Percentiles rank a stretch among this genome's conserved stretches.
These are phyloP conservation scores for Thymallus thymallus DNA, from an alignment of 2,113 vertebrate genomes.

Conservation along the genomic window DNA sequence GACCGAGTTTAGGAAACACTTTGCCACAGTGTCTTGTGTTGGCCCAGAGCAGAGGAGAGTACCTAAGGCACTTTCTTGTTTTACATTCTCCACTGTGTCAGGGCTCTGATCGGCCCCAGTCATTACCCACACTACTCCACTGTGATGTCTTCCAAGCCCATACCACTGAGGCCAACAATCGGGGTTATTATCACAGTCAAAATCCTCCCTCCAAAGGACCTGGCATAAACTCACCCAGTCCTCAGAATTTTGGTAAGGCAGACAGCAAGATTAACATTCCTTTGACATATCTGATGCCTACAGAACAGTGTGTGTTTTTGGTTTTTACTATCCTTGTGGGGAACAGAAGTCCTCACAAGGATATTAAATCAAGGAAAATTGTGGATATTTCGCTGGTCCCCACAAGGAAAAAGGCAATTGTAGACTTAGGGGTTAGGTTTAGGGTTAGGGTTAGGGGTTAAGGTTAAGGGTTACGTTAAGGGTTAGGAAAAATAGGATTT, in stretches of 20 bases:
- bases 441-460: too few species aligned
- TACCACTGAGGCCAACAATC: neutral
- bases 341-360: too few species aligned
- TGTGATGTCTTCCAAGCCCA: slow-evolving; percentile 38
- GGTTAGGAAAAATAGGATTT: too few species aligned
- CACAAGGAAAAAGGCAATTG: too few species aligned
- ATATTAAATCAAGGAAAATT: too few species aligned
- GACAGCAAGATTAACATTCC: slow-evolving; percentile 13
- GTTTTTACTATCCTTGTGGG: too few species aligned
- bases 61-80: slow-evolving; percentile 26
- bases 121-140: slow-evolving; percentile 12
- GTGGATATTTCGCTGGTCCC: too few species aligned
- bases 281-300: slow-evolving; percentile 2
- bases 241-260: neutral
- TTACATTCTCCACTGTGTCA: slow-evolving; percentile 41
- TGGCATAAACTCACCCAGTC: slow-evolving; percentile 13
- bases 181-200: neutral
- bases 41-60: neutral
- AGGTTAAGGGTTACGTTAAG: too few species aligned
- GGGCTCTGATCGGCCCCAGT: slow-evolving; percentile 25
- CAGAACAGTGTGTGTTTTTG: neutral
- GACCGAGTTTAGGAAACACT: too few species aligned
- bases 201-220: slow-evolving; percentile 6
- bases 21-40: neutral
- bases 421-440: too few species aligned